Percentiles rank a stretch among this genome's conserved stretches.
Evolutionary conservation across 2,113 vertebrate genomes (phyloP).

Genomic region (Indicator indicator): DNA sequence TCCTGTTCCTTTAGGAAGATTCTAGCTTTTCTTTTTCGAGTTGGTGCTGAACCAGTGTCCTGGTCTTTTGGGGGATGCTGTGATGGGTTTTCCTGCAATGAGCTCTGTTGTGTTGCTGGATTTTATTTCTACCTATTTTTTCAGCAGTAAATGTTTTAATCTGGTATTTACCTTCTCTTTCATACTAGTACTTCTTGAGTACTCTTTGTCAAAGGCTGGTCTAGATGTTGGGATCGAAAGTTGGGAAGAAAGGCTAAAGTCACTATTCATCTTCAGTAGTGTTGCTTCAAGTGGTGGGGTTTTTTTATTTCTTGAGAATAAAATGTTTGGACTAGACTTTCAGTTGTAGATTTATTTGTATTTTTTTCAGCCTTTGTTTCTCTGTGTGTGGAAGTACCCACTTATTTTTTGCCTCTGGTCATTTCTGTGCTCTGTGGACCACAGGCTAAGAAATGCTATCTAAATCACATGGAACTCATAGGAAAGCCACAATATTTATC

Average conservation of each 20-base stretch:
- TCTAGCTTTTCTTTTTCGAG: not conserved
- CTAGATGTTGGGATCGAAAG: not conserved
- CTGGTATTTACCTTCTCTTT: not conserved
- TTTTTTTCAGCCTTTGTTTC: not conserved
- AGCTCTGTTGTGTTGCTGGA: not conserved
- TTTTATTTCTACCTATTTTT: conserved; percentile 11
- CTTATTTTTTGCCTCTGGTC: not conserved
- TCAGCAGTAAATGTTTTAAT: not conserved
- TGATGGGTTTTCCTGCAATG: not conserved
- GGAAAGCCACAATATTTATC: not conserved
- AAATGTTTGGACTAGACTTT: not conserved
- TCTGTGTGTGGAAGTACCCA: not conserved
- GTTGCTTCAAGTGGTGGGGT: not conserved
- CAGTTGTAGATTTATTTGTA: not conserved
- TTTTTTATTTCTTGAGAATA: not conserved
- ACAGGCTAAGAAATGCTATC: not conserved
- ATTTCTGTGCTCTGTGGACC: not conserved
- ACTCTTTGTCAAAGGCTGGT: not conserved
- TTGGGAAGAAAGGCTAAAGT: not conserved
- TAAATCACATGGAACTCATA: not conserved
- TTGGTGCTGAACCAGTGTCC: not conserved
- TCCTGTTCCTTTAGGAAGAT: not conserved
- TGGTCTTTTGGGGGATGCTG: not conserved
- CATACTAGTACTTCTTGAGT: not conserved
- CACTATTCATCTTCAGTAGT: not conserved